Conservation (phyloP, 2,888 invertebrate genomes). For the Latheticus oryzae region DNA sequence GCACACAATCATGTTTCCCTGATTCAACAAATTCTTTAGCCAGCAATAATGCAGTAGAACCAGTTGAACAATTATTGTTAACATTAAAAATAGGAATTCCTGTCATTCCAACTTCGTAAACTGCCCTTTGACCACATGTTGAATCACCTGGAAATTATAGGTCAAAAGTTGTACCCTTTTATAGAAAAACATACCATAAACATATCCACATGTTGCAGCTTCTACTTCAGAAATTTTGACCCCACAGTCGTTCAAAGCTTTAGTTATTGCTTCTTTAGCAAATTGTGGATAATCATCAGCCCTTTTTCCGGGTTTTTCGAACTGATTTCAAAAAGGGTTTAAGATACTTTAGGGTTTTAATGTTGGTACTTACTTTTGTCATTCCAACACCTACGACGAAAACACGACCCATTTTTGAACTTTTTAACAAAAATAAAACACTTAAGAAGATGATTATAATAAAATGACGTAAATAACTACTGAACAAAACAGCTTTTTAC, state of each 20-base stretch:
- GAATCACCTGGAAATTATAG: slow-evolving; percentile 79
- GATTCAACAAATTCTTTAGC: slow-evolving; percentile 94
- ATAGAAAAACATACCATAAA: slow-evolving; percentile 81
- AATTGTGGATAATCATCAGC: slow-evolving; percentile 94
- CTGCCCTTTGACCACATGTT: slow-evolving; percentile 92
- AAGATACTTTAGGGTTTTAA: slow-evolving; percentile 1
- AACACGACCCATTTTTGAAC: slow-evolving; percentile 68
- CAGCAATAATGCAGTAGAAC: slow-evolving; percentile 90
- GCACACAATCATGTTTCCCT: slow-evolving; percentile 85
- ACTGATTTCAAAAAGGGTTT: slow-evolving; percentile 66
- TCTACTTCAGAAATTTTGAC: slow-evolving; percentile 82
- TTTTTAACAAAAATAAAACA: slow-evolving; percentile 1
- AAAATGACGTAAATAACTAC: slow-evolving; percentile 21
- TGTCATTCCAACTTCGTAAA: slow-evolving; percentile 95
- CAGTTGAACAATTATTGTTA: slow-evolving; percentile 98
- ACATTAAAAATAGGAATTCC: slow-evolving; percentile 98
- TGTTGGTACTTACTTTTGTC: slow-evolving; percentile 81
- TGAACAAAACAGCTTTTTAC: slow-evolving; percentile 4
- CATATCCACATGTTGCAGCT: slow-evolving; percentile 93
- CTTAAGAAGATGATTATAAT: not conserved
- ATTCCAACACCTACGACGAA: slow-evolving; percentile 97
- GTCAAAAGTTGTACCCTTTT: not conserved
- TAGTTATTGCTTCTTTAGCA: slow-evolving; percentile 91
- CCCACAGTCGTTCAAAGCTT: slow-evolving; percentile 87
- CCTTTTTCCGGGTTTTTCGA: slow-evolving; percentile 90